Percentiles rank a stretch among this genome's conserved stretches.
phyloP scores from a whole-genome alignment of 2,797 vertebrate genomes.

The Takifugu ocellatus region DNA sequence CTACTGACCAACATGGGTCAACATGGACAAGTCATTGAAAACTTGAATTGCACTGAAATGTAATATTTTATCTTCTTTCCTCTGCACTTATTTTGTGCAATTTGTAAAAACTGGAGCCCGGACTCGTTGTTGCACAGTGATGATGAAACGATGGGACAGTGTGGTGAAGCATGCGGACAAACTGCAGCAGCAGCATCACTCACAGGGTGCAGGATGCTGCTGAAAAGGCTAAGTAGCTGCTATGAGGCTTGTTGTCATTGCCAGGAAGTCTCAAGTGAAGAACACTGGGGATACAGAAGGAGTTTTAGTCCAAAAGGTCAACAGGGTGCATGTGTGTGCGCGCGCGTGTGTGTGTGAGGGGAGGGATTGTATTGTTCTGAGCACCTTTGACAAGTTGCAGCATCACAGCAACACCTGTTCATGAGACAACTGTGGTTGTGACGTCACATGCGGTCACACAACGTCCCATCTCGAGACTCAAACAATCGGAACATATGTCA shows the following conservation, averaged over 20 bases:
- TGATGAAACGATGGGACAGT: constrained; percentile 19
- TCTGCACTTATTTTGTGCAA: neutral
- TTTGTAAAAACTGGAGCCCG: neutral
- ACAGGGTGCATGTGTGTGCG: neutral
- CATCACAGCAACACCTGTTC: constrained; percentile 50
- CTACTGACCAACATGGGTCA: constrained; percentile 1
- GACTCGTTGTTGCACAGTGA: constrained; percentile 24
- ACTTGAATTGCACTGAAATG: constrained; percentile 1
- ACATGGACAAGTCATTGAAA: constrained; percentile 2
- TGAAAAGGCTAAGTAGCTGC: constrained; percentile 31
- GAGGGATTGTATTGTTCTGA: constrained; percentile 32
- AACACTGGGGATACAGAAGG: constrained; percentile 60
- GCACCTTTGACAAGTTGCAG: constrained; percentile 60
- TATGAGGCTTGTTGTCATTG: constrained; percentile 43
- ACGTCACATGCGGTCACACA: neutral
- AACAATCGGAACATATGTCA: constrained; percentile 41
- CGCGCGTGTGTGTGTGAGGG: neutral
- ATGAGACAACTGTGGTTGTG: constrained; percentile 7
- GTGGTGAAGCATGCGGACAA: constrained; percentile 36
- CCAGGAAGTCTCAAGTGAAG: constrained; percentile 68
- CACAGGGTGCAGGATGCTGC: constrained; percentile 19
- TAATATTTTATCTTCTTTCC: neutral
- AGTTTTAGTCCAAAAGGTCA: constrained; percentile 16
- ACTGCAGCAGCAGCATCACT: constrained; percentile 42
- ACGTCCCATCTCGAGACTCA: constrained; percentile 28